Evolutionary conservation across 1,140 invertebrate genomes (phyloP), one percentile per base, ranked within the genome.

Genomic region (Pogonognathellus flavescens): DNA sequence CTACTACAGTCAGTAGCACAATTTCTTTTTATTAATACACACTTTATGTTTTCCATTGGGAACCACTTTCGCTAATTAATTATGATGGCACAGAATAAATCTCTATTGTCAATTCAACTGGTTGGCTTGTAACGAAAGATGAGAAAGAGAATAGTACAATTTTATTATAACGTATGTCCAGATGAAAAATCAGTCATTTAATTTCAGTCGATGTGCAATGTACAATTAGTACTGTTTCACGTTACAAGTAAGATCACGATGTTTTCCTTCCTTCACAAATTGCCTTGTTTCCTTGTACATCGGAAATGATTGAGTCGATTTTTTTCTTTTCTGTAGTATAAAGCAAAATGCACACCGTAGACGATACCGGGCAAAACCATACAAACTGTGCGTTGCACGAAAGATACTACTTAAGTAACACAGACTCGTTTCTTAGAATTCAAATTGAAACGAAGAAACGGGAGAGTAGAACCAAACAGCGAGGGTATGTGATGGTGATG

Each of bases 31-130:
- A n/a, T n/a, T n/a, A 57, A 57, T 57, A 57, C n/a, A 57, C n/a
- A 14, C 11, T 57, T 13, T 41, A 41, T 41, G 31, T 41, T 41
- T 41, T 41, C 31, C 31, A 41, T 41, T 6, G 31, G 6, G 6
- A 41, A 41, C 31, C 31, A 41, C 31, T 41, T 41, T 41, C 31
- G 31, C 31, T 41, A n/a, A n/a, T n/a, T 41, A 41, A 41, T 41
- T 41, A 41, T 41, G 16, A 76, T 76, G 70, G 70, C 70, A 76
- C 70, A 76, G 49, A 50, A 76, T 41, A 76, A 76, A 76, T 76
- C 70, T 76, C 70, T 49, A 70, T 11, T 14, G n/a, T 76, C 16
- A n/a, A 7, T 76, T n/a, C 70, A 49, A 31, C 31, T 41, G n/a
- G n/a, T n/a, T n/a, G n/a, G n/a, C n/a, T n/a, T n/a, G n/a, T n/a